Evolutionary conservation across 2,797 vertebrate species (phyloP).

Genomic region (Nasua narica): DNA sequence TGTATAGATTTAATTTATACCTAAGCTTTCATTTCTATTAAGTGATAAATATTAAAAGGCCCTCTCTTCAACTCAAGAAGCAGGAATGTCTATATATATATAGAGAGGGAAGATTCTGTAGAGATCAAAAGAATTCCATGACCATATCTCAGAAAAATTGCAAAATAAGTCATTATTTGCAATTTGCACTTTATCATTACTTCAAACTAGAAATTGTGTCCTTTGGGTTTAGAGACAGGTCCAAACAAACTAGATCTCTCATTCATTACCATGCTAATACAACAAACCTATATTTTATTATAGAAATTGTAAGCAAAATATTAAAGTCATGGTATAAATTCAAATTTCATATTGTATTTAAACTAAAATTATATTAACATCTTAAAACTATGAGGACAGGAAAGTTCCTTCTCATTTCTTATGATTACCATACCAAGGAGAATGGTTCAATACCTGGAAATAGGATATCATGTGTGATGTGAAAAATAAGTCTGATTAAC

Average conservation of each 20-base stretch:
- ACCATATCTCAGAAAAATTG: slow-evolving; percentile 32
- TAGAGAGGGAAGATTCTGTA: background rate
- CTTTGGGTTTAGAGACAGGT: slow-evolving; percentile 3
- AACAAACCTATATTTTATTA: background rate
- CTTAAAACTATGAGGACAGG: slow-evolving; percentile 24
- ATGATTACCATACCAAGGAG: background rate
- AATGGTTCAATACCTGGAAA: slow-evolving; percentile 26
- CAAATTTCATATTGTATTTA: slow-evolving; percentile 26
- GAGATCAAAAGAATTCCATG: slow-evolving; percentile 15
- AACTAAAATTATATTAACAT: slow-evolving; percentile 25
- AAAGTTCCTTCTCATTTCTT: slow-evolving; percentile 46
- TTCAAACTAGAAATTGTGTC: slow-evolving; percentile 6
- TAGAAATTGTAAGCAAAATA: slow-evolving; percentile 45
- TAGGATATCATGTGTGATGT: background rate
- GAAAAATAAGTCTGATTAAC: slow-evolving; percentile 32
- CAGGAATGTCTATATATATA: background rate
- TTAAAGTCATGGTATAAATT: background rate
- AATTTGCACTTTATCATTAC: background rate
- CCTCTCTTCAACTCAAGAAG: slow-evolving; percentile 23
- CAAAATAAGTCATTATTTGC: slow-evolving; percentile 40
- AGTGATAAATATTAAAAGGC: slow-evolving; percentile 29
- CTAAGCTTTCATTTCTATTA: slow-evolving; percentile 23
- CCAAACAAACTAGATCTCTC: slow-evolving; percentile 31
- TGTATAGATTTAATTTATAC: slow-evolving; percentile 3
- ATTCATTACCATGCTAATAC: background rate